phyloP scores from a whole-genome alignment of 2,797 vertebrate genomes.

The Helicolenus hilgendorfi region DNA sequence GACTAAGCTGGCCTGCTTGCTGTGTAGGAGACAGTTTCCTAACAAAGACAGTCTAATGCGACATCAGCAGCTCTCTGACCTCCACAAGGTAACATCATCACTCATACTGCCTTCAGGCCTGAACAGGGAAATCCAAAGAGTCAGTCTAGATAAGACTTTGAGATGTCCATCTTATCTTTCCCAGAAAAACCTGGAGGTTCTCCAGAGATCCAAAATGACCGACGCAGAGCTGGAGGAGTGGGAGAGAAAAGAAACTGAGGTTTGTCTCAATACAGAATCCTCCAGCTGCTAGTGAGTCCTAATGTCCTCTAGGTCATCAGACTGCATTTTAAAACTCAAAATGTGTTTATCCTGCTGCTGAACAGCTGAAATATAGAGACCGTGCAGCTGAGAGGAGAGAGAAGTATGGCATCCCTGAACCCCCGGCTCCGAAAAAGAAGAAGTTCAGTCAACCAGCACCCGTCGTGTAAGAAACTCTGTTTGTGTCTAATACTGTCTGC shows the following conservation, averaged over 20 bases:
- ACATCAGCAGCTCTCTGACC: conserved; percentile 97
- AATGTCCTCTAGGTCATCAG: neutral
- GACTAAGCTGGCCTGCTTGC: conserved; percentile 97
- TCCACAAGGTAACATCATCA: conserved; percentile 94
- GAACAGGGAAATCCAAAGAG: neutral
- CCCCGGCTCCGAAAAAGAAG: conserved; percentile 97
- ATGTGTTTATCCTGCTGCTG: neutral
- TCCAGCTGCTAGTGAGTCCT: neutral
- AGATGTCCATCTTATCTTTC: neutral
- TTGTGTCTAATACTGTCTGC: neutral
- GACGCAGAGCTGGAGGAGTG: conserved; percentile 97
- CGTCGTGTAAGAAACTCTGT: conserved; percentile 90
- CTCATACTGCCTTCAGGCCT: neutral
- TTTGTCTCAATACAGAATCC: conserved; percentile 53
- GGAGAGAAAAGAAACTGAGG: conserved; percentile 97
- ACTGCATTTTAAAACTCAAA: neutral
- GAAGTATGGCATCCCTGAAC: conserved; percentile 98
- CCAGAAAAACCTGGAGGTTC: conserved; percentile 98
- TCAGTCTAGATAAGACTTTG: neutral
- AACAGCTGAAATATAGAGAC: conserved; percentile 97
- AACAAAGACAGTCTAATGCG: conserved; percentile 95
- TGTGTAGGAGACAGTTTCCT: conserved; percentile 98
- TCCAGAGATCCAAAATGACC: conserved; percentile 92
- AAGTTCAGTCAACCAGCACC: conserved; percentile 94
- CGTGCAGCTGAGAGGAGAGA: conserved; percentile 97